Percentiles rank a stretch among this genome's conserved stretches.
phyloP scores from a whole-genome alignment of 2,888 invertebrate genomes.

The Bombyx huttoni region DNA sequence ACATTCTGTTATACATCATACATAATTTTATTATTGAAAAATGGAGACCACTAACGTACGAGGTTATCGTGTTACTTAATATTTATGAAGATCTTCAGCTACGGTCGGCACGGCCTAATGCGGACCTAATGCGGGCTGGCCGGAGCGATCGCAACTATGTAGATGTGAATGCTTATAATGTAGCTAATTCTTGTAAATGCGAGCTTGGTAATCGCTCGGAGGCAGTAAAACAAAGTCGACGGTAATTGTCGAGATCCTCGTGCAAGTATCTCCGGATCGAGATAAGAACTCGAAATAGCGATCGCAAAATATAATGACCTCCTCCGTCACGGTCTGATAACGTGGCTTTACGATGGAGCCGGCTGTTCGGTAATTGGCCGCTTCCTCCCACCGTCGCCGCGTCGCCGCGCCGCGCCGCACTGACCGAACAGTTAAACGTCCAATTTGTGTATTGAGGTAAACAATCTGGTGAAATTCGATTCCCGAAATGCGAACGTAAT shows the following conservation, averaged over 20 bases:
- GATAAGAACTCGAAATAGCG: constrained; percentile 35
- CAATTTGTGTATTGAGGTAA: constrained; percentile 1
- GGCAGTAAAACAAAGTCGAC: constrained; percentile 15
- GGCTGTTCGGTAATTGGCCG: constrained; percentile 22
- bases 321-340: constrained; percentile 49
- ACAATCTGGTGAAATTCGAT: constrained; percentile 18
- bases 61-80: background rate
- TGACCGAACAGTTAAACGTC: background rate
- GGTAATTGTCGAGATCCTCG: constrained; percentile 23
- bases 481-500: constrained; percentile 51
- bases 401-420: background rate
- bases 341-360: constrained; percentile 25
- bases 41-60: constrained; percentile 1
- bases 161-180: constrained; percentile 20
- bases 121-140: background rate
- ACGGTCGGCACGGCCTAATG: background rate
- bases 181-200: constrained; percentile 15
- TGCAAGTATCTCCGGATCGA: constrained; percentile 24
- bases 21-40: constrained; percentile 6
- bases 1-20: constrained; percentile 1
- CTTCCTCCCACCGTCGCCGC: constrained; percentile 26
- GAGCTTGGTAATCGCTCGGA: constrained; percentile 9
- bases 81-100: background rate
- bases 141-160: constrained; percentile 8
- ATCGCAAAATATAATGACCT: constrained; percentile 43